A percentile compares a stretch with the other conserved stretches of the same genome.
phyloP scores from a whole-genome alignment of 92 coral and sea anemone genomes.

The Bergia sp. region DNA sequence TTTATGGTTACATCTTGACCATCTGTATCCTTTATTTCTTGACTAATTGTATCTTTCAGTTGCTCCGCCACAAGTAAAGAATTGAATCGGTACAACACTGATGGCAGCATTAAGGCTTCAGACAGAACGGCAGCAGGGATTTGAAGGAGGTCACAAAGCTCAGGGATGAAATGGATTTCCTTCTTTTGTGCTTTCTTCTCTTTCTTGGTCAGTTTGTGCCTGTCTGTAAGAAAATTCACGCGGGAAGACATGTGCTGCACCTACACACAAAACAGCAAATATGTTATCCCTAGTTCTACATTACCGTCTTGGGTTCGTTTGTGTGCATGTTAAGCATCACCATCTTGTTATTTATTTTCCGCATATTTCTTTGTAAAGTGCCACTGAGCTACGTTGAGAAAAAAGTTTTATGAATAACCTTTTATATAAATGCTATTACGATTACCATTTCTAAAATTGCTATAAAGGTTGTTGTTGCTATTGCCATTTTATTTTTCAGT shows the following conservation, averaged over 20 bases:
- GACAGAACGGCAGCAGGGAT: conserved; percentile 65
- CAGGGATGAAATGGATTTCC: conserved; percentile 71
- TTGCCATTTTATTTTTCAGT: too few species aligned
- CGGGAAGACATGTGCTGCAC: conserved; percentile 63
- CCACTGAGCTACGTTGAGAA: too few species aligned
- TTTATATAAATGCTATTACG: too few species aligned
- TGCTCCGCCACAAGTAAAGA: conserved; percentile 73
- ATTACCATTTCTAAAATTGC: too few species aligned
- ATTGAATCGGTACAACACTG: conserved; percentile 72
- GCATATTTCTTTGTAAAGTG: too few species aligned
- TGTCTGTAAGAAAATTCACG: conserved; percentile 66
- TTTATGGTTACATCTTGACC: background rate
- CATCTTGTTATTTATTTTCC: too few species aligned
- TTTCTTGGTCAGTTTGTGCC: conserved; percentile 50
- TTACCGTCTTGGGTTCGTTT: too few species aligned
- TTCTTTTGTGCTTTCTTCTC: conserved; percentile 45
- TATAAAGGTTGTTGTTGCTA: too few species aligned
- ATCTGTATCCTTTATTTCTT: conserved; percentile 23
- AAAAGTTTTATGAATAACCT: too few species aligned
- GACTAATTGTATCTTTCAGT: conserved; percentile 59
- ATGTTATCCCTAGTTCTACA: background rate
- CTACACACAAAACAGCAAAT: conserved; percentile 40
- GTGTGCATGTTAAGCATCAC: too few species aligned
- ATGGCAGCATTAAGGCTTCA: conserved; percentile 72
- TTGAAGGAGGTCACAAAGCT: conserved; percentile 59